Base-by-base conservation (phyloP, 2,888 invertebrate genomes). In the Galerucella nymphaeae region DNA sequence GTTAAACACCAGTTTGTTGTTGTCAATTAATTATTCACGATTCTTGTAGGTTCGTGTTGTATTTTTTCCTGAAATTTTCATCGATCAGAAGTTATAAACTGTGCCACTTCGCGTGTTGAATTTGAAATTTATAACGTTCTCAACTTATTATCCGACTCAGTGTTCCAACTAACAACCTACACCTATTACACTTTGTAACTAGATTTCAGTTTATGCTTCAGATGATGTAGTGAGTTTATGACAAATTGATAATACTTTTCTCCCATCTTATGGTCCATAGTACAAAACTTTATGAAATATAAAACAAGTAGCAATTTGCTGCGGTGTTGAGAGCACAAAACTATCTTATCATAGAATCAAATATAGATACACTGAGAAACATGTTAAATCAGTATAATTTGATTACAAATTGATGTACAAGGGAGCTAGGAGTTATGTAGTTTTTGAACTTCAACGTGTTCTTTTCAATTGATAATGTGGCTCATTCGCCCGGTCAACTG, bases 261-360 rank as follows among this genome's bases (percentile, higher is more conserved):
- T 53, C 6, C 16, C 53, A 18, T 18, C 18, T 10, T 53, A 53
- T 3, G 10, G 53, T 53, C 3, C 6, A 16, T 50, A 16, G 18
- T 53, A 53, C 18, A 18, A n/a, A 53, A 53, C 53, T 53, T 53
- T 53, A 53, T 53, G 53, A 18, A 53, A 10, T 53, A 53, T 53
- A 53, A 53, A 53, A 16, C 18, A 53, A 10, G 53, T 53, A 16
- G 53, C 53, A 53, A 53, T 53, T 53, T 53, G 18, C 18, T 53
- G 18, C 53, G 53, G 10, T 53, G 53, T 53, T 10, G 53, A 53
- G 53, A 9, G 18, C 53, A 53, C 9, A 16, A 53, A 53, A 53
- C 50, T 53, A 16, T 16, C 16, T 16, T 10, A 53, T 18, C 18
- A 16, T 53, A 16, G 18, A 53, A 53, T 53, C 18, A 53, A 16